Percentiles rank a stretch among this genome's conserved stretches.
Evolutionary conservation across 2,797 vertebrate species (phyloP).

Genomic region (Periparus ater): DNA sequence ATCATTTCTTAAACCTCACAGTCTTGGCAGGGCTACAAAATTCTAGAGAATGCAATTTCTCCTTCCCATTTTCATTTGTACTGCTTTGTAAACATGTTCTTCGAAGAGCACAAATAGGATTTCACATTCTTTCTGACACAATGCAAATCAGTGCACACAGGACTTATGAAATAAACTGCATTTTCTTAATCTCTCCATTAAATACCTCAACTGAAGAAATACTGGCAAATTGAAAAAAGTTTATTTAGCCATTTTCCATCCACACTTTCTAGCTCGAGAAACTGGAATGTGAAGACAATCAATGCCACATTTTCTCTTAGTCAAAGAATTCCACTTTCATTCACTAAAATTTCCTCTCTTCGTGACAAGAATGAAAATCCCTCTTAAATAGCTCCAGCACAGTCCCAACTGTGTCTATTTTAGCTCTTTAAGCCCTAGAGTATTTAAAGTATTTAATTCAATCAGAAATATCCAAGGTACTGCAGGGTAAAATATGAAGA

Average conservation of each 20-base stretch:
- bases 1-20: not conserved
- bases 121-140: not conserved
- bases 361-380: not conserved
- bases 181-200: not conserved
- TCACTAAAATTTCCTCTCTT: not conserved
- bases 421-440: constrained; percentile 5
- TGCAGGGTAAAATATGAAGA: constrained; percentile 1
- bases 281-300: not conserved
- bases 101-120: not conserved
- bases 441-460: constrained; percentile 26
- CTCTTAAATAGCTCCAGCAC: not conserved
- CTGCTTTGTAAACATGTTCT: not conserved
- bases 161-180: not conserved
- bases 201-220: not conserved
- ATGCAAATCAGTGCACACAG: not conserved
- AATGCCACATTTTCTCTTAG: not conserved
- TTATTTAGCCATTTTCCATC: not conserved
- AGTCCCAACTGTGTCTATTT: not conserved
- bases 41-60: not conserved
- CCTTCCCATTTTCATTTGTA: not conserved
- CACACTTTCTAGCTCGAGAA: not conserved
- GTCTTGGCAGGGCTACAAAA: not conserved
- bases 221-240: not conserved
- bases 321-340: not conserved
- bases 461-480: constrained; percentile 13